phyloP scores from a whole-genome alignment of 2,888 invertebrate genomes.

The Mystacides longicornis region DNA sequence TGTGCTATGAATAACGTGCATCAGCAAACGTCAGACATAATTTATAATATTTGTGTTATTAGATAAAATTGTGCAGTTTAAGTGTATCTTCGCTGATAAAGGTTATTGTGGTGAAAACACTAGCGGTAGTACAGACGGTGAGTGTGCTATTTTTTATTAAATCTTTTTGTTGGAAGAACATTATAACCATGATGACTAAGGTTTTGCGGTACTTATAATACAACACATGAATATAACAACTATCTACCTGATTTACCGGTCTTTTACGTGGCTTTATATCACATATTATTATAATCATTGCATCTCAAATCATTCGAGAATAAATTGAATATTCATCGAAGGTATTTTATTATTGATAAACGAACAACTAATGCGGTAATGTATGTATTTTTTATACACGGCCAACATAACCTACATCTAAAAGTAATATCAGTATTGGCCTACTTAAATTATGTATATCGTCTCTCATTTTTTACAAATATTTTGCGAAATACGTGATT shows the following conservation, averaged over 20 bases:
- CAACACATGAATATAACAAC: background rate
- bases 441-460: no score
- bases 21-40: no score
- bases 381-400: no score
- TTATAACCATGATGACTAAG: background rate
- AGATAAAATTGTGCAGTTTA: background rate
- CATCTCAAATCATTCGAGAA: conserved; percentile 4
- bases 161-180: no score
- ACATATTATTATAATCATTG: background rate
- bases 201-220: background rate
- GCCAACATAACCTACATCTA: background rate
- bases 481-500: no score
- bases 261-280: background rate
- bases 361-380: no score
- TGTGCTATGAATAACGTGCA: background rate
- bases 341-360: no score
- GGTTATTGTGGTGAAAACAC: background rate
- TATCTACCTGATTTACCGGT: conserved; percentile 10
- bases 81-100: background rate
- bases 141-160: background rate
- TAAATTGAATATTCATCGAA: background rate
- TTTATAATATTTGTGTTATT: no score
- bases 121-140: conserved; percentile 5
- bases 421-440: background rate
- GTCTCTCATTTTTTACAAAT: no score